Conservation (phyloP, 2,113 vertebrate species). For the Brachyhypopomus occidentalis region DNA sequence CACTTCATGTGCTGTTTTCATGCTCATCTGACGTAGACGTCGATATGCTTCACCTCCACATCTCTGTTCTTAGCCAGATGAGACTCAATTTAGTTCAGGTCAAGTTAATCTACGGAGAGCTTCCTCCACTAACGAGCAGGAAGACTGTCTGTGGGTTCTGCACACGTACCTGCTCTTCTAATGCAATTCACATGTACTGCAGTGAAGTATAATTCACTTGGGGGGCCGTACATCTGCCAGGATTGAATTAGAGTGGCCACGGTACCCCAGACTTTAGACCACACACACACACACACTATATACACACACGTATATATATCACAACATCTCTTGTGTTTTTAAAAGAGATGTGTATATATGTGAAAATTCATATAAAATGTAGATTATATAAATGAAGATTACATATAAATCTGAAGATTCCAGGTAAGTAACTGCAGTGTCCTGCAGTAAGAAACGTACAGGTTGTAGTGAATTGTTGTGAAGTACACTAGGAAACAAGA, state of each 20-base stretch:
- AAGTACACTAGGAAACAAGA: too few relatives aligned
- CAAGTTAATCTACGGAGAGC: conserved; percentile 2
- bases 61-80: not conserved
- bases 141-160: not conserved
- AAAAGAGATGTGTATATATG: too few relatives aligned
- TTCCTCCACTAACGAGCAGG: not conserved
- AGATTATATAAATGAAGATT: too few relatives aligned
- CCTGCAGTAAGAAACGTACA: too few relatives aligned
- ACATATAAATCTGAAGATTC: too few relatives aligned
- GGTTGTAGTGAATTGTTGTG: too few relatives aligned
- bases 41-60: conserved; percentile 21
- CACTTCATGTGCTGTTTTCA: conserved; percentile 3
- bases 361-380: too few relatives aligned
- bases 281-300: too few relatives aligned
- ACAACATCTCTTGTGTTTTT: too few relatives aligned
- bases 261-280: too few relatives aligned
- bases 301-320: too few relatives aligned
- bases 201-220: conserved; percentile 4
- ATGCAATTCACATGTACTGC: conserved; percentile 28
- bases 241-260: not conserved
- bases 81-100: conserved; percentile 23
- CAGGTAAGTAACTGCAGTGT: too few relatives aligned
- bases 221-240: not conserved
- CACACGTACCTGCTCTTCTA: conserved; percentile 5
- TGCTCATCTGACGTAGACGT: conserved; percentile 7